phyloP scores from a whole-genome alignment of 1,140 invertebrate genomes.

The Eupristina koningsbergeri region DNA sequence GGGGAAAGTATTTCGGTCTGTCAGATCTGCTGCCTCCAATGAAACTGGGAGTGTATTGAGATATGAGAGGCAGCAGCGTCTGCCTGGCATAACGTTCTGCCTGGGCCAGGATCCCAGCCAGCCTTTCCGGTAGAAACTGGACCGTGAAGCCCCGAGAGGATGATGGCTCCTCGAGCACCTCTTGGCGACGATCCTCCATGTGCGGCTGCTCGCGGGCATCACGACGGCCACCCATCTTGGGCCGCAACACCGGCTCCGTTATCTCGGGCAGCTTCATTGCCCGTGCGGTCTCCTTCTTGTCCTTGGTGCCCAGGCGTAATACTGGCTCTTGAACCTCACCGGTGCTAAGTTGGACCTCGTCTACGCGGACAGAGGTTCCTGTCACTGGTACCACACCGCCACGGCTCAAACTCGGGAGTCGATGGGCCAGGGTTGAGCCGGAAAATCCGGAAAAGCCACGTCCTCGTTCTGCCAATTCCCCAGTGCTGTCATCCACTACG shows the following conservation, averaged over 20 bases:
- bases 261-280: constrained; percentile 77
- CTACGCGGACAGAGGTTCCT: background rate
- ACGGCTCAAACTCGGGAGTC: background rate
- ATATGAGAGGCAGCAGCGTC: constrained; percentile 82
- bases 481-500: constrained; percentile 55
- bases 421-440: background rate
- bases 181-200: constrained; percentile 56
- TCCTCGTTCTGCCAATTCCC: constrained; percentile 37
- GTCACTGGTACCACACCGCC: background rate
- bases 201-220: constrained; percentile 48
- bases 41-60: constrained; percentile 81
- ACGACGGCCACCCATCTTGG: constrained; percentile 74
- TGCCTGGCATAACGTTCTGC: constrained; percentile 86
- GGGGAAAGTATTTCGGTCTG: constrained; percentile 69
- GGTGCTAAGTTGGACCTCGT: background rate
- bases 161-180: constrained; percentile 60
- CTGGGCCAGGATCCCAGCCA: constrained; percentile 84
- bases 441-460: constrained; percentile 36
- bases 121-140: constrained; percentile 83
- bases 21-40: constrained; percentile 62
- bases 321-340: constrained; percentile 73
- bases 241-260: constrained; percentile 80
- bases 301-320: constrained; percentile 55
- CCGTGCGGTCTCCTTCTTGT: constrained; percentile 71
- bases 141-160: constrained; percentile 77